Evolutionary conservation across 2,113 vertebrate genomes (phyloP).

Genomic region (Seriola dumerili): DNA sequence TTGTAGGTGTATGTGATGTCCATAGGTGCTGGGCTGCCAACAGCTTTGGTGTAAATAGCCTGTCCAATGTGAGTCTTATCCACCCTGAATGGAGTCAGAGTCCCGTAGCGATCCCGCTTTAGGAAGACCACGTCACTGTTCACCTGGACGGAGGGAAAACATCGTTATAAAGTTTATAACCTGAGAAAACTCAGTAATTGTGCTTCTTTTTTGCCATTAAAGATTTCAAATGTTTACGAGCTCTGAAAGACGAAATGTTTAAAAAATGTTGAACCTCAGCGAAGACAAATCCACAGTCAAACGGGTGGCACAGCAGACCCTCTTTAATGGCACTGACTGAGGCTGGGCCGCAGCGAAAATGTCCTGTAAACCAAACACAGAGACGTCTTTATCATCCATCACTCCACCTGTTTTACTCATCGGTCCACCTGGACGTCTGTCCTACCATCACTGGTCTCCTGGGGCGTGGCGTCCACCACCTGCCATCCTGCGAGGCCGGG

Average conservation of each 20-base stretch:
- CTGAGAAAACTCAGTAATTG: no score
- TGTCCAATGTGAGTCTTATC: constrained; percentile 84
- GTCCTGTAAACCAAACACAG: constrained; percentile 79
- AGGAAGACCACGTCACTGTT: constrained; percentile 89
- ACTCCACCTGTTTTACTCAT: not conserved
- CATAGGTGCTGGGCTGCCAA: constrained; percentile 60
- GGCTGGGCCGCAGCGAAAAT: constrained; percentile 92
- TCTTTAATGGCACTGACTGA: constrained; percentile 90
- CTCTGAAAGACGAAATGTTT: no score
- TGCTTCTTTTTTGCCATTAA: no score
- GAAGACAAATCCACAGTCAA: constrained; percentile 90
- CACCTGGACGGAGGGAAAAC: constrained; percentile 80
- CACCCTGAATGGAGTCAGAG: constrained; percentile 67
- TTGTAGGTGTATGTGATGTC: constrained; percentile 91
- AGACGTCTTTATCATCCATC: not conserved
- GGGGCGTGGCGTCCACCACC: constrained; percentile 93
- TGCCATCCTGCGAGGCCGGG: constrained; percentile 91
- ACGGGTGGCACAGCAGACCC: constrained; percentile 87
- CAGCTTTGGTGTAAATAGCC: constrained; percentile 86
- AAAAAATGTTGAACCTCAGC: constrained; percentile 85
- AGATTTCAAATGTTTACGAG: no score
- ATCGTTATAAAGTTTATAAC: no score
- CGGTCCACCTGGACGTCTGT: not conserved
- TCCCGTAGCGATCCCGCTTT: constrained; percentile 82
- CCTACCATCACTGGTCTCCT: constrained; percentile 95